Evolutionary conservation across 2,888 invertebrate genomes (phyloP).

Genomic region (Lasioglossum figueresi): DNA sequence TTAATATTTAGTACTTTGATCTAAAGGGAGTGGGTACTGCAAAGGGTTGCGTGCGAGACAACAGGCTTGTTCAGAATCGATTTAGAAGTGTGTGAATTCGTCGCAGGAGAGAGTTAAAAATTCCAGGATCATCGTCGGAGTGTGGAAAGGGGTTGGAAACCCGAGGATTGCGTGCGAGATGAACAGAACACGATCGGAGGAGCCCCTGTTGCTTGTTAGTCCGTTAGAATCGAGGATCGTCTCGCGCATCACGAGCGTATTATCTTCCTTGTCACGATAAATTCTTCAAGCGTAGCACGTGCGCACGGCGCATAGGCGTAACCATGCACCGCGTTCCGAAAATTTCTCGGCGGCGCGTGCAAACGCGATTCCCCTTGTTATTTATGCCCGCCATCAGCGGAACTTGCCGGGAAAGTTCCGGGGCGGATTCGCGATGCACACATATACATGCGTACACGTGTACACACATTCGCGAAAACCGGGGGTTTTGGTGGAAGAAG

Average conservation of each 20-base stretch:
- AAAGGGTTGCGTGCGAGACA: no score
- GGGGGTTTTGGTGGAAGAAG: background rate
- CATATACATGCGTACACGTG: background rate
- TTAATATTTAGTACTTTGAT: no score
- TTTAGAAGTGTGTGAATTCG: background rate
- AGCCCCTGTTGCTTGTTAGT: background rate
- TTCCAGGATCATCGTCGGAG: background rate
- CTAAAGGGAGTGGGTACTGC: no score
- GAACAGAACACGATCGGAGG: background rate
- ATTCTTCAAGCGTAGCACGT: conserved; percentile 46
- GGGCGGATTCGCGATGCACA: conserved; percentile 44
- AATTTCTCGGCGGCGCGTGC: conserved; percentile 19
- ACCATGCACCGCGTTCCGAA: background rate
- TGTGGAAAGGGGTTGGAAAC: background rate
- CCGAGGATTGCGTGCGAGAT: background rate
- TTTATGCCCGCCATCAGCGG: conserved; percentile 59
- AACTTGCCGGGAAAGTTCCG: conserved; percentile 65
- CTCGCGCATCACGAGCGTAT: conserved; percentile 30
- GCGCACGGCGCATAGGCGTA: conserved; percentile 40
- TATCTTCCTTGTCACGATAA: conserved; percentile 50
- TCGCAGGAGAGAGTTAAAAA: background rate
- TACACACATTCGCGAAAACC: conserved; percentile 10
- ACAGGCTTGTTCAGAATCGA: background rate
- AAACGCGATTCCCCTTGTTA: conserved; percentile 46
- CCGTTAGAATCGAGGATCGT: conserved; percentile 20